Base-by-base conservation (phyloP, 2,113 vertebrate species). In the Struthidea cinerea region DNA sequence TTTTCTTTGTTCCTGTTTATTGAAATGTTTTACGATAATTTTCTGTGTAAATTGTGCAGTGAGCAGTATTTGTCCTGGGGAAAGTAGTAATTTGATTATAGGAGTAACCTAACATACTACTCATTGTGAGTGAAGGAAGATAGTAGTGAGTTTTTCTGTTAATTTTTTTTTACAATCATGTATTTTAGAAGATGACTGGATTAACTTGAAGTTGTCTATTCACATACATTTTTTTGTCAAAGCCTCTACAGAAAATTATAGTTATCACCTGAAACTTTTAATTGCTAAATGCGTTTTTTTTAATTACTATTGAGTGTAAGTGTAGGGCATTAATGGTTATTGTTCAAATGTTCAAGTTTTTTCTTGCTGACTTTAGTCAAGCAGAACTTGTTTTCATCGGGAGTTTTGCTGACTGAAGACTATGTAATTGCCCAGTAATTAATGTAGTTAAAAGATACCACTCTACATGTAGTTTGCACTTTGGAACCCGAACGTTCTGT, bases 71-170 rank as follows among this genome's bases (percentile, higher is more conserved):
- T 95, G 67, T 74, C 57, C 52, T 52, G 92, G 92, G 92, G 30
- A 97, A 97, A 94, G 85, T 33, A 60, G 37, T 94, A 19, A 82
- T 77, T 97, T 95, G 94, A 67, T 73, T 84, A 37, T 70, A 83
- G 84, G 69, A 83, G 27, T 65, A 55, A 19, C 47, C 2, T 85
- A 47, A 78, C 9, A 4, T 82, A 13, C 39, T 44, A 14, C 23
- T 55, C 20, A 6, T 80, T 5, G 19, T 67, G n/a, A 64, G 16
- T 53, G 26, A 86, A 73, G 61, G 68, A 88, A 63, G 50, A 63
- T 14, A 73, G 4, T 63, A 87, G 33, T 27, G 30, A 74, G 53
- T 12, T 92, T 65, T 68, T 76, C 49, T 82, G 47, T 39, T 88
- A 64, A 17, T 37, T 59, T 69, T 52, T 79, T 60, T 56, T 35